A percentile compares a stretch with the other conserved stretches of the same genome.
Conservation (phyloP, 2,888 invertebrate genomes). For the Alitta virens region DNA sequence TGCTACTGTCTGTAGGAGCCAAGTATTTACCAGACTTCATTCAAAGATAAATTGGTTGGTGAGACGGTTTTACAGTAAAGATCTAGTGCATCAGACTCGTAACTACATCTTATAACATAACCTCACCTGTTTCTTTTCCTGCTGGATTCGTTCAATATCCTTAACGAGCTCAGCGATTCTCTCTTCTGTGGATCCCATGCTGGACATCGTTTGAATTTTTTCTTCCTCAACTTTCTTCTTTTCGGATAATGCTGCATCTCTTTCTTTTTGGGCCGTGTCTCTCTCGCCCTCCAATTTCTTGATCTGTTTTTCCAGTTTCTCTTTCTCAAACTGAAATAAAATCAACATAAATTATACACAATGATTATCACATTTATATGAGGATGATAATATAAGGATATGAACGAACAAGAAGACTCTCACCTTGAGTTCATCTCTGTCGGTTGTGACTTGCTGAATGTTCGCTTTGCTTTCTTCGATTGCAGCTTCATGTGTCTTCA, state of each 20-base stretch:
- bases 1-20: too few species aligned
- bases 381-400: too few species aligned
- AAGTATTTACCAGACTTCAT: too few species aligned
- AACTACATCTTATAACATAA: too few species aligned
- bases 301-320: slow-evolving; percentile 15
- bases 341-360: too few species aligned
- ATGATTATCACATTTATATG: too few species aligned
- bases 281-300: slow-evolving; percentile 21
- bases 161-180: background rate
- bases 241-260: slow-evolving; percentile 10
- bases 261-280: background rate
- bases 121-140: too few species aligned
- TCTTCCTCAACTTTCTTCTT: slow-evolving; percentile 13
- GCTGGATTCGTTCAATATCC: too few species aligned
- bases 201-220: background rate
- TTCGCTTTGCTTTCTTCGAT: slow-evolving; percentile 18
- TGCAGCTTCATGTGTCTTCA: slow-evolving; percentile 2
- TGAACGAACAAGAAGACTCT: slow-evolving; percentile 15
- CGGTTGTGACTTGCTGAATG: slow-evolving; percentile 39
- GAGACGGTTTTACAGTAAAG: too few species aligned
- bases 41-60: too few species aligned
- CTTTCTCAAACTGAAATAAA: slow-evolving; percentile 21
- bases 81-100: too few species aligned
- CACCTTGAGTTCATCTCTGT: slow-evolving; percentile 45
- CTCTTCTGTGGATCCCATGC: background rate